Evolutionary conservation across 2,113 vertebrate genomes (phyloP), one percentile per base, ranked within the genome.

Genomic region (Phainopepla nitens): DNA sequence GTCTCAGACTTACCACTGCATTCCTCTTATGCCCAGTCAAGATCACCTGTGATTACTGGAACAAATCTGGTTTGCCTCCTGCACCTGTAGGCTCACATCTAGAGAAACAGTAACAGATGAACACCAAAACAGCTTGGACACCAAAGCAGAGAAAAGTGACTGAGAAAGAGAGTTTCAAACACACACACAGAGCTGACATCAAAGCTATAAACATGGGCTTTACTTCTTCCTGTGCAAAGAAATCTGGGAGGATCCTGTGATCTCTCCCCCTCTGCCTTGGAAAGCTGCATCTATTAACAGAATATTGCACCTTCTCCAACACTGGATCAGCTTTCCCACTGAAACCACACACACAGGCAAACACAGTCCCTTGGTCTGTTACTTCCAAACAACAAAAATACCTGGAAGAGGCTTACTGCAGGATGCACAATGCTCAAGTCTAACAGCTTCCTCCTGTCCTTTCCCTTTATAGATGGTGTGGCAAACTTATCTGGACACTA

Each of bases 371-470:
- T 68, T 54, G 20, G 45, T 33, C 28, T 42, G 27, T 36, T 83
- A 44, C 22, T 78, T 78, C 36, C 39, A 73, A 70, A 62, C 5
- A 57, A n/a, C 5, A 6, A 65, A 47, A 35, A 47, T 35, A 71
- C 53, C 0, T 0, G 4, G 29, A 70, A 69, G 8, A 89, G 36
- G 28, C 7, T 66, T 68, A 33, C 16, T 4, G 3, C 10, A 83
- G 39, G 33, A 58, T 58, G 35, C 20, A 53, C 47, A 54, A 49
- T 45, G 51, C 41, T 47, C 22, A 60, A 47, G 21, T 47, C n/a
- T 50, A 42, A 66, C 36, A 80, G n/a, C 17, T 25, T 64, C 53
- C 44, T 68, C 53, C 20, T 0, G 1, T 45, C 27, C 33, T 60
- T 64, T 33, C 18, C n/a, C 29, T 87, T 60, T 82, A 23, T 10